Base-by-base conservation (phyloP, 2,888 invertebrate genomes). In the Odontocerum albicorne region DNA sequence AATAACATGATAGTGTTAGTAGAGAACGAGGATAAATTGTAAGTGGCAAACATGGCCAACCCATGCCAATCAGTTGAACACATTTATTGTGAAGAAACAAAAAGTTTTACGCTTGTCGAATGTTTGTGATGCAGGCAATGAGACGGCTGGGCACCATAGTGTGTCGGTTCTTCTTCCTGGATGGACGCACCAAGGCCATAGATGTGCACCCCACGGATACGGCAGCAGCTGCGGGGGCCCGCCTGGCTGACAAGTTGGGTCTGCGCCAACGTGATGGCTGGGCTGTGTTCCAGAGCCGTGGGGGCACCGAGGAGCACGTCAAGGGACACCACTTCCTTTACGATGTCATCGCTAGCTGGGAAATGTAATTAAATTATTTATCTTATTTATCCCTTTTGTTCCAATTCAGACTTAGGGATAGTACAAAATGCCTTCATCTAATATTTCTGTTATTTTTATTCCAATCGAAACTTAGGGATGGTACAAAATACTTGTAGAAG, bases 131-230 rank as follows among this genome's bases (percentile, higher is more conserved):
- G 35, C 63, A 90, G 89, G 94, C 94, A 1, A 93, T 94, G 90
- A 84, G 90, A 64, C 83, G 92, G 39, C 79, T 95, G 19, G 93
- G 93, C 50, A 94, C 95, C 0, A 90, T 96, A 62, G 93, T 96
- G 0, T 95, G 94, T 69, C 84, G 92, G 42, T 94, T 96, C 74
- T 94, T 94, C 79, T 95, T 96, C 76, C 80, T 96, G 69, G 96
- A 96, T 72, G 94, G 95, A 0, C 85, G 95, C 50, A 95, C 95
- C 1, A 96, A 96, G 72, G 95, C 96, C 0, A 92, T 96, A 60
- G 94, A 95, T 71, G 91, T 96, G 17, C 94, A 95, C 75, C 94
- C 96, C 1, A 92, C 92, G 1, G 95, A 96, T 70, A 95, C 95
- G 2, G 94, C 94, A 0, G 87, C 89, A 16, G 95, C 95, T 66